A percentile compares a stretch with the other conserved stretches of the same genome.
Evolutionary conservation across 2,797 vertebrate genomes (phyloP).

Genomic region (Phaenicophaeus curvirostris): DNA sequence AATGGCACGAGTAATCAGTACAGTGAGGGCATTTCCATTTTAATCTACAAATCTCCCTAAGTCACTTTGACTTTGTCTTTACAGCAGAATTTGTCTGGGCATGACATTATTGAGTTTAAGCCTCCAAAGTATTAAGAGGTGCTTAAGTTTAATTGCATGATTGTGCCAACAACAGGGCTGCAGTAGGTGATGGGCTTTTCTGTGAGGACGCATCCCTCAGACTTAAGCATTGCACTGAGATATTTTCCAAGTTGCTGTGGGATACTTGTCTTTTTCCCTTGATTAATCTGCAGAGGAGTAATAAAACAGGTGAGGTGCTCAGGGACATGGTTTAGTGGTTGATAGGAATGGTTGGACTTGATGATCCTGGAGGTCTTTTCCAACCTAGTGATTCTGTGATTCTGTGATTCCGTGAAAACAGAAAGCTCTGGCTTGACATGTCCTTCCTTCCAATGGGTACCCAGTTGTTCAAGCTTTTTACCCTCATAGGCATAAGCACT

Average conservation of each 20-base stretch:
- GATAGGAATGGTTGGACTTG: no score
- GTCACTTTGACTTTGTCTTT: background rate
- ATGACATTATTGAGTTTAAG: background rate
- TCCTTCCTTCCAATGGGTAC: background rate
- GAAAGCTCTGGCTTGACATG: background rate
- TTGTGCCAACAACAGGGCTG: background rate
- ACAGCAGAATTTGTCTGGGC: background rate
- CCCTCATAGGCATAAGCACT: accelerated
- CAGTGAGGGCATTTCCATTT: background rate
- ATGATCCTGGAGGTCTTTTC: no score
- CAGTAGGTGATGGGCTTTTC: background rate
- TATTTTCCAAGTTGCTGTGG: background rate
- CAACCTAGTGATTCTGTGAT: no score
- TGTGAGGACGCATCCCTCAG: background rate
- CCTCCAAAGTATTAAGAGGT: background rate
- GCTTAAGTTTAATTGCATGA: background rate
- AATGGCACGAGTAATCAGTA: background rate
- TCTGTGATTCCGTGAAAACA: background rate
- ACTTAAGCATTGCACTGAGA: background rate
- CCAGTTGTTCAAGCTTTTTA: background rate
- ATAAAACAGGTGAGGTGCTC: background rate
- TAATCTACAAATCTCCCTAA: background rate
- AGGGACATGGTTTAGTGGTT: no score
- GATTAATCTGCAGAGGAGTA: background rate
- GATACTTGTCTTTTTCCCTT: background rate